Percentiles rank a stretch among this genome's conserved stretches.
Evolutionary conservation across 2,113 vertebrate genomes (phyloP).

Genomic region (Charadrius vociferus): DNA sequence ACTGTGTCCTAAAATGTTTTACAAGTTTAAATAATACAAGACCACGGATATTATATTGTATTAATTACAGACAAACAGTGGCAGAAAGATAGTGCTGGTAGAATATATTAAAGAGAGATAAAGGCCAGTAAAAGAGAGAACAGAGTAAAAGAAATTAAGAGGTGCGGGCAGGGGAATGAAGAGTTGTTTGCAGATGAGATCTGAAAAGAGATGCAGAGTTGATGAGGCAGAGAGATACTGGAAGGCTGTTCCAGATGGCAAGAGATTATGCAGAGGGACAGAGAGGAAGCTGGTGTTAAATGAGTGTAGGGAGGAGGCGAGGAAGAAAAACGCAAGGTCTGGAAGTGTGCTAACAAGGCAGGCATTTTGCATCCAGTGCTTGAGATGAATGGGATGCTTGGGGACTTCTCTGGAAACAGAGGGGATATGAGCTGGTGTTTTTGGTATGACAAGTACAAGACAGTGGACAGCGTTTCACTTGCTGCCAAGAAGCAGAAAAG

Average conservation of each 20-base stretch:
- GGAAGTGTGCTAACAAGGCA: not conserved
- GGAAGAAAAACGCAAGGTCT: not conserved
- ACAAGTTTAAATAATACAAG: constrained; percentile 10
- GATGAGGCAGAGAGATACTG: not conserved
- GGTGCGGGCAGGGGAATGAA: not conserved
- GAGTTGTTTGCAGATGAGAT: not conserved
- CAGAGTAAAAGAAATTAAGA: not conserved
- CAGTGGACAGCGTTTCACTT: not conserved
- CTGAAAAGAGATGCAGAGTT: not conserved
- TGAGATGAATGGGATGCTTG: not conserved
- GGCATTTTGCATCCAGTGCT: not conserved
- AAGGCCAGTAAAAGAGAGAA: not conserved
- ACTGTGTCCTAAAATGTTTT: not conserved
- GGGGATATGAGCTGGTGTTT: not conserved
- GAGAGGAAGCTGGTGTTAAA: not conserved
- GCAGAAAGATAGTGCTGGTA: not conserved
- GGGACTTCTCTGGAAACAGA: not conserved
- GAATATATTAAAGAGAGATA: not conserved
- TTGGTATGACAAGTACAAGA: not conserved
- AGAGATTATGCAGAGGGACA: not conserved
- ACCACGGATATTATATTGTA: not conserved
- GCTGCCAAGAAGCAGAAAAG: not conserved
- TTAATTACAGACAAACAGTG: not conserved
- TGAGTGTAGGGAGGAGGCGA: not conserved
- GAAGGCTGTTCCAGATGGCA: not conserved